Evolutionary conservation across 2,888 invertebrate genomes (phyloP), one percentile per base, ranked within the genome.

Genomic region (Eupeodes latifasciatus): DNA sequence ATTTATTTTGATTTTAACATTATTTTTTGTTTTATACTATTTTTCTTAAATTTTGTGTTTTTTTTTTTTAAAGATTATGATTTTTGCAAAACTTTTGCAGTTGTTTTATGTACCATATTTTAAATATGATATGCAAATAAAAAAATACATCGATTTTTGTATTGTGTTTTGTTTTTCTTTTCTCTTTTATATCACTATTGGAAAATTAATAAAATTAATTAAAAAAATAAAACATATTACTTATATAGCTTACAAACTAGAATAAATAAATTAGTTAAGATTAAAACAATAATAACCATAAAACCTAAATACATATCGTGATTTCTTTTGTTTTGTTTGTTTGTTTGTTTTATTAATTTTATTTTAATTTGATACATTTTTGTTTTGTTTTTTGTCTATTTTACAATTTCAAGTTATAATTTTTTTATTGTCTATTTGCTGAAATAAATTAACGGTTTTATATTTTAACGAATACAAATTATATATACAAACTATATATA

Each of bases 361-460:
- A 16, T 16, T 67, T 67, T 2, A 10, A 14, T 53, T 55, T 55
- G 40, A 71, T 71, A 69, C 69, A 71, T 71, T 71, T 71, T 27
- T 27, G 27, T 27, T 27, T 27, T 27, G 1, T 27, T 27, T 27
- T 27, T 27, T 71, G 40, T 80, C 49, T 81, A 81, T 81, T 81
- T 64, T 79, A 81, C 78, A 75, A 71, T 69, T 81, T 78, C 77
- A 78, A 84, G 81, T 85, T 81, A 62, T 51, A 59, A 67, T 81
- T 78, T 57, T 27, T 78, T 88, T 88, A 88, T 88, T 88, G 85
- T 88, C 88, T 85, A 85, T 85, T 88, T 85, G 85, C 85, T 88
- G 85, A 77, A 88, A 88, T 88, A 88, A 88, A 85, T 88, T 88
- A 88, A 88, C 69, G 66, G 69, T 81, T 71, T 53, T 75, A 74